Conservation (phyloP, 2,888 invertebrate genomes). For the Polymixis flavicincta region DNA sequence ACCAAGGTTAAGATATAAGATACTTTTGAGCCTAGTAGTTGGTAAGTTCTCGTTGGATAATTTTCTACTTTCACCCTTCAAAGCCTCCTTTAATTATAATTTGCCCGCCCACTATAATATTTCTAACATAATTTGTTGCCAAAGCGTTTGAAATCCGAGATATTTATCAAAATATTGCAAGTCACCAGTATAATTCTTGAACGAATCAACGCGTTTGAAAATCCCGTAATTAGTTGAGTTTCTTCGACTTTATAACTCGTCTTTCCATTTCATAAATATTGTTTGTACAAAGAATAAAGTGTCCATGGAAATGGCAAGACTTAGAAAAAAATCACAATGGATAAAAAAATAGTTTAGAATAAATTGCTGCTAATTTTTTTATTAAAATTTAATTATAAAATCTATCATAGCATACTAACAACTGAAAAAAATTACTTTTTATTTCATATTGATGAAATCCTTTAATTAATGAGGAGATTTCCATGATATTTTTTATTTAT, state of each 20-base stretch:
- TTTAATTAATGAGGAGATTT: conserved; percentile 16
- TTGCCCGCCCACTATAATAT: background rate
- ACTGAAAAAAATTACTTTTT: conserved; percentile 2
- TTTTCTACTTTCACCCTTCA: background rate
- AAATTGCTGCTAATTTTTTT: too few species aligned
- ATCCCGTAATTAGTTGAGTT: conserved; percentile 65
- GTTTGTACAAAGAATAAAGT: conserved; percentile 40
- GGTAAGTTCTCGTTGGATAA: background rate
- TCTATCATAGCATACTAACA: background rate
- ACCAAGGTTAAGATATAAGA: background rate
- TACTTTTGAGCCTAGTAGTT: background rate
- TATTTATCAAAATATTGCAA: conserved; percentile 44
- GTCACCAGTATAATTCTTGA: conserved; percentile 34
- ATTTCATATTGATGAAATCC: background rate
- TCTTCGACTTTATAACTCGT: conserved; percentile 56
- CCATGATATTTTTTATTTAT: conserved; percentile 22
- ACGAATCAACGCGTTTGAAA: conserved; percentile 57
- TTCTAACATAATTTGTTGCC: conserved; percentile 32
- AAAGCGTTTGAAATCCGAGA: conserved; percentile 16
- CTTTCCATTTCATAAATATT: conserved; percentile 60
- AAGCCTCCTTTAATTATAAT: background rate
- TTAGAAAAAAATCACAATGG: background rate
- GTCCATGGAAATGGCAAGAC: conserved; percentile 39
- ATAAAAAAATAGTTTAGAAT: too few species aligned
- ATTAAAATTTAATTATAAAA: too few species aligned